These are phyloP conservation scores for Pangasianodon gigas DNA, from an alignment of 2,113 vertebrate species.

Conservation along the genomic window DNA sequence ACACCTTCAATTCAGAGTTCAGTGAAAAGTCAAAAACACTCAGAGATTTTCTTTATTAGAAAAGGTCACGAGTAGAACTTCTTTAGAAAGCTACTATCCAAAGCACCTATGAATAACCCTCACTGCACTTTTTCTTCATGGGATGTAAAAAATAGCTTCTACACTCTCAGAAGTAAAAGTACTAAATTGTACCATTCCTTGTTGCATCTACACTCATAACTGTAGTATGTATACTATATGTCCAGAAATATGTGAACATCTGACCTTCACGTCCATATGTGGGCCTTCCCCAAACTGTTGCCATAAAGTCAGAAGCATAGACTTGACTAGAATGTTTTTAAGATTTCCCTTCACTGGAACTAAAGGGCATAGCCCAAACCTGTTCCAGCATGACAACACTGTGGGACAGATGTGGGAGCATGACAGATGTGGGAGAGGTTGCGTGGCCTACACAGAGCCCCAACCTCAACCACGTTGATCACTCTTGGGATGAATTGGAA, in stretches of 20 bases:
- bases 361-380: not conserved
- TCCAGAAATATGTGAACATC: not conserved
- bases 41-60: not conserved
- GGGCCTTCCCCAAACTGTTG: not conserved
- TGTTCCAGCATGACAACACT: not conserved
- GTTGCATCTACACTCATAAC: not conserved
- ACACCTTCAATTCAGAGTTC: not conserved
- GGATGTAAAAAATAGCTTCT: not conserved
- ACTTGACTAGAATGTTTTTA: not conserved
- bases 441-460: not conserved
- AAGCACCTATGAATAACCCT: not conserved
- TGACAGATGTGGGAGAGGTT: not conserved
- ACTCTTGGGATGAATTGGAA: not conserved
- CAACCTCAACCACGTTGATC: not conserved
- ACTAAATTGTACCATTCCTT: not conserved
- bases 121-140: not conserved
- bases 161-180: not conserved
- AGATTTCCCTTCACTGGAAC: not conserved
- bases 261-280: not conserved
- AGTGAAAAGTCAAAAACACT: not conserved
- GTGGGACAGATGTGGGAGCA: too few species aligned
- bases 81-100: not conserved
- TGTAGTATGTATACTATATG: not conserved
- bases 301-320: not conserved
- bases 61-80: not conserved